Evolutionary conservation across 2,113 vertebrate genomes (phyloP).

Genomic region (Erythrocercus mccallii): DNA sequence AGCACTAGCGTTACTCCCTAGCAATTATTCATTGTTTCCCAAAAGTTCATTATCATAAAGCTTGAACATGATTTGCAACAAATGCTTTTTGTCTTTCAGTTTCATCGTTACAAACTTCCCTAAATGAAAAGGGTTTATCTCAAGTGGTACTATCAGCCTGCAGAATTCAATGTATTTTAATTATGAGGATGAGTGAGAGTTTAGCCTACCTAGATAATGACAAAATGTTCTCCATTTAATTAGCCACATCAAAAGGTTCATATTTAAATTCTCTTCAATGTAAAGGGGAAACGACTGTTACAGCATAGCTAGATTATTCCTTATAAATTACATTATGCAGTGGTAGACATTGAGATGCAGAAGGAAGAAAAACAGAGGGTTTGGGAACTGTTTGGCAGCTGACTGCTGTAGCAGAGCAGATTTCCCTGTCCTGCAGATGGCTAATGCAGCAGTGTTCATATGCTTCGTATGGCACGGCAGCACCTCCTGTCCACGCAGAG

Average conservation of each 20-base stretch:
- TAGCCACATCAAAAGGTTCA: background rate
- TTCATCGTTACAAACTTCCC: slow-evolving; percentile 11
- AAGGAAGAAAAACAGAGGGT: background rate
- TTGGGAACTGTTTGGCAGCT: background rate
- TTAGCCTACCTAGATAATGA: slow-evolving; percentile 15
- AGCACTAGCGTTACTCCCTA: background rate
- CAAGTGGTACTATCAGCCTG: background rate
- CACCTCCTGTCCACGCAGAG: background rate
- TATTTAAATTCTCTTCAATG: slow-evolving; percentile 22
- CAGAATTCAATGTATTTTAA: slow-evolving; percentile 35
- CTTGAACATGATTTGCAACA: slow-evolving; percentile 9
- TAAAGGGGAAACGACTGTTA: slow-evolving; percentile 45
- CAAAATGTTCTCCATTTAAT: slow-evolving; percentile 29
- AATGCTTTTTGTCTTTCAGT: slow-evolving; percentile 2
- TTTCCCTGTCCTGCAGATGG: background rate
- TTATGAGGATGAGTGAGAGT: slow-evolving; percentile 3
- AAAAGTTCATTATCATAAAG: background rate
- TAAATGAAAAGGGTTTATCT: slow-evolving; percentile 26
- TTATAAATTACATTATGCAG: background rate
- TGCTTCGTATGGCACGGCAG: background rate
- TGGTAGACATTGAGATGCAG: background rate
- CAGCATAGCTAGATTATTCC: slow-evolving; percentile 4
- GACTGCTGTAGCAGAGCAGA: background rate
- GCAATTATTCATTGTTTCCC: background rate
- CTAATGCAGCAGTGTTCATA: background rate